Evolutionary conservation across 1,140 invertebrate genomes (phyloP).

Genomic region (Cyclina sinensis): DNA sequence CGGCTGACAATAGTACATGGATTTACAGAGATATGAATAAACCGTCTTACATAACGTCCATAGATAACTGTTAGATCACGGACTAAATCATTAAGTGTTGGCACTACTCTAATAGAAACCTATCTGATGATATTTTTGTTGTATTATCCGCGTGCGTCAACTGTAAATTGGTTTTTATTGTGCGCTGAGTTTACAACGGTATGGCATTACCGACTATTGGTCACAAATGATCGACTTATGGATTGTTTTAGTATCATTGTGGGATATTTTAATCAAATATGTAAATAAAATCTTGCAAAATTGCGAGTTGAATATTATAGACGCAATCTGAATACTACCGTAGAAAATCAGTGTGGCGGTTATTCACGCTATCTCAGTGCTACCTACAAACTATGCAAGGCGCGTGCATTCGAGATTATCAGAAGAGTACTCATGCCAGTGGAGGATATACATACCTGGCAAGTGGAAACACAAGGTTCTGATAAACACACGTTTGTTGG

Average conservation of each 20-base stretch:
- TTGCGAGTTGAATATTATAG: not conserved
- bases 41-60: slow-evolving; percentile 1
- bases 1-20: not conserved
- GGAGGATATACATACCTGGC: not conserved
- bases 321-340: no score
- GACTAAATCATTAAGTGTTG: slow-evolving; percentile 28
- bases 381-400: not conserved
- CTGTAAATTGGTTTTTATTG: slow-evolving; percentile 5
- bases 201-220: not conserved
- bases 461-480: not conserved
- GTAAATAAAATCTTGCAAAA: not conserved
- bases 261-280: not conserved
- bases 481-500: not conserved
- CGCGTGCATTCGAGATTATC: not conserved
- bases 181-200: not conserved
- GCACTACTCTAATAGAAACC: slow-evolving; percentile 12
- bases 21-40: slow-evolving; percentile 10
- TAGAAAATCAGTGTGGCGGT: not conserved
- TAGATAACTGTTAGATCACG: not conserved
- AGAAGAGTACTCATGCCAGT: not conserved
- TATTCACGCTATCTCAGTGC: not conserved
- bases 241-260: not conserved
- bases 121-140: not conserved
- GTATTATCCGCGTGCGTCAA: not conserved
- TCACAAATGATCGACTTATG: not conserved